Evolutionary conservation across 2,113 vertebrate genomes (phyloP), one percentile per base, ranked within the genome.

Genomic region (Gymnocephalus cernua): DNA sequence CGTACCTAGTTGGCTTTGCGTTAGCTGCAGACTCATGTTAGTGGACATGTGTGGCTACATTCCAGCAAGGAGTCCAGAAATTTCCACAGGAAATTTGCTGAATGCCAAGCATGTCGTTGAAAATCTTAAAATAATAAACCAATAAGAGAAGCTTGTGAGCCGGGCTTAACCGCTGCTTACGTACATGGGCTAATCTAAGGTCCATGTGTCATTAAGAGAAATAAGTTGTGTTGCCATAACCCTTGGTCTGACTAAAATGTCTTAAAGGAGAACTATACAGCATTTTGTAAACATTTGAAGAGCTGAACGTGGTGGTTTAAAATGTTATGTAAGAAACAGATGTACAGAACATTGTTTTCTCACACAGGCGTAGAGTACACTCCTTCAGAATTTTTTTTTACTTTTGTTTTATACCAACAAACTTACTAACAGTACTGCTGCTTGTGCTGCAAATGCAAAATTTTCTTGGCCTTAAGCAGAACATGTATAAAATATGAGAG

Each of bases 71-170:
- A 72, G 77, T 38, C 87, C 69, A 84, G 85, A 91, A 91, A 72
- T 89, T 95, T 95, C 93, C 93, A 90, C 95, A 94, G 95, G 94
- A 96, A 95, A 94, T 94, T 88, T 91, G 88, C 88, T 79, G 84
- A 91, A 93, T 96, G 86, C 94, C 92, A 92, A 32, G 74, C 93
- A 89, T 89, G 83, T 91, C 88, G 84, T 79, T 54, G 61, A 86
- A 93, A 92, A 86, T 78, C 87, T 93, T 89, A 69, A 69, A 93
- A 95, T 90, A 93, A 93, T 83, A 95, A 93, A 88, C 86, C 73
- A 80, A 73, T 82, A 82, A 79, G 80, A 86, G 61, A 85, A 77
- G 86, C 86, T 86, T 88, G 85, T 65, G 87, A 87, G 81, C 45
- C 9, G 38, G 56, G 62, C 72, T 72, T 72, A 83, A 84, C 68